phyloP scores from a whole-genome alignment of 2,797 vertebrate genomes.

The Danio tinwini region DNA sequence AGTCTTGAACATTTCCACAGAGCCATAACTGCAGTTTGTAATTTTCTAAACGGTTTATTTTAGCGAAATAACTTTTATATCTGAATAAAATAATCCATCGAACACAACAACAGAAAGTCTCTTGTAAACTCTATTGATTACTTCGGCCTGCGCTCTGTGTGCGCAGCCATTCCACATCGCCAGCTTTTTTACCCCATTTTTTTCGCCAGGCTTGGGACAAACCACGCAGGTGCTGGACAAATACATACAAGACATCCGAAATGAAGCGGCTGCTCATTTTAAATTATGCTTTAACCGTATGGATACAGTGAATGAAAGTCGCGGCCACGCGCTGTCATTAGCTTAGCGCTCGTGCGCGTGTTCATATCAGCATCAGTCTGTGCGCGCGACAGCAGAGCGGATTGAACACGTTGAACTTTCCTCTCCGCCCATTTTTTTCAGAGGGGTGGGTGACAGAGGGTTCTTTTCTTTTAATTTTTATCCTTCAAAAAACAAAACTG shows the following conservation, averaged over 20 bases:
- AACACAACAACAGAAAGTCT: not conserved
- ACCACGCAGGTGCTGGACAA: constrained; percentile 18
- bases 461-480: constrained; percentile 24
- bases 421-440: constrained; percentile 58
- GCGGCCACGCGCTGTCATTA: constrained; percentile 20
- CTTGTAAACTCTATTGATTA: constrained; percentile 23
- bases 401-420: constrained; percentile 62
- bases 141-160: constrained; percentile 35
- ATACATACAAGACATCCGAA: constrained; percentile 19
- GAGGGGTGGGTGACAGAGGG: constrained; percentile 25
- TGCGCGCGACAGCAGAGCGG: constrained; percentile 28
- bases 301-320: constrained; percentile 28
- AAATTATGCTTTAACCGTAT: not conserved
- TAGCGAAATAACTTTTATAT: not conserved
- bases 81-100: too few species aligned
- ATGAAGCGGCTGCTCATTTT: not conserved
- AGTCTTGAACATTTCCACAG: not conserved
- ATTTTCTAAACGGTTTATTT: not conserved
- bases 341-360: constrained; percentile 23
- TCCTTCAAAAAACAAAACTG: constrained; percentile 16
- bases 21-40: not conserved
- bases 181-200: not conserved
- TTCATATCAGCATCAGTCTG: not conserved
- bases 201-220: not conserved
- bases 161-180: constrained; percentile 24